These are phyloP conservation scores for Drosophila ustulata DNA, from an alignment of 2,888 invertebrate genomes.

Conservation along the genomic window DNA sequence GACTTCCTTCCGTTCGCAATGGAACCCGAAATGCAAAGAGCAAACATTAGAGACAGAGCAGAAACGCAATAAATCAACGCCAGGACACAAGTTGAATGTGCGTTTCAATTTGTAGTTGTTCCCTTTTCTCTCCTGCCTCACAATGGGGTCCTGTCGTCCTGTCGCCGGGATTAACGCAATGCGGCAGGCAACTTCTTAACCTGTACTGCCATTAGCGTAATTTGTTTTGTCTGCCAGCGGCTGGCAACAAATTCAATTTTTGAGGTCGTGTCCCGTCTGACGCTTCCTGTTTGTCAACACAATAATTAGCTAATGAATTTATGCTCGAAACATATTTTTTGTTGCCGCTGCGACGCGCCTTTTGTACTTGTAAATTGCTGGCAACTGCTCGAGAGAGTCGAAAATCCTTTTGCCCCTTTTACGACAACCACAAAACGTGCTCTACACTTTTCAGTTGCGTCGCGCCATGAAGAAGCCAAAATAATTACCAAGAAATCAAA, in stretches of 20 bases:
- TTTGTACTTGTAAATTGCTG: constrained; percentile 73
- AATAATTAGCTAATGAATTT: constrained; percentile 67
- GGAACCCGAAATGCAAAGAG: constrained; percentile 7
- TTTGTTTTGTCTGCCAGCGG: constrained; percentile 64
- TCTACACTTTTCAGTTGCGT: constrained; percentile 62
- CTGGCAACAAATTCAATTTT: constrained; percentile 62
- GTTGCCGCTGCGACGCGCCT: constrained; percentile 25
- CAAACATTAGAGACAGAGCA: constrained; percentile 39
- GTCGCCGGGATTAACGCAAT: constrained; percentile 55
- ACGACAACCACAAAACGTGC: constrained; percentile 22
- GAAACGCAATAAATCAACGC: constrained; percentile 61
- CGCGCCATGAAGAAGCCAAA: constrained; percentile 57
- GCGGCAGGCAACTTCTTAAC: constrained; percentile 67
- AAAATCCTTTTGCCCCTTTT: background rate
- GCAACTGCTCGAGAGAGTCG: background rate
- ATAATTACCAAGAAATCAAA: constrained; percentile 45
- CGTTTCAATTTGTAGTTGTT: constrained; percentile 45
- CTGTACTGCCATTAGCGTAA: constrained; percentile 74
- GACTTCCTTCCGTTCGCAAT: constrained; percentile 64
- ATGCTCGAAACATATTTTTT: constrained; percentile 6
- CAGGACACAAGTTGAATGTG: constrained; percentile 31
- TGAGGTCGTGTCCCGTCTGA: constrained; percentile 36
- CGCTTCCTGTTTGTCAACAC: constrained; percentile 44
- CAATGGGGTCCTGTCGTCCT: constrained; percentile 26
- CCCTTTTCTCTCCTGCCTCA: constrained; percentile 6